These are phyloP conservation scores for Poecilia wingei DNA, from an alignment of 2,797 vertebrate species.

Conservation along the genomic window DNA sequence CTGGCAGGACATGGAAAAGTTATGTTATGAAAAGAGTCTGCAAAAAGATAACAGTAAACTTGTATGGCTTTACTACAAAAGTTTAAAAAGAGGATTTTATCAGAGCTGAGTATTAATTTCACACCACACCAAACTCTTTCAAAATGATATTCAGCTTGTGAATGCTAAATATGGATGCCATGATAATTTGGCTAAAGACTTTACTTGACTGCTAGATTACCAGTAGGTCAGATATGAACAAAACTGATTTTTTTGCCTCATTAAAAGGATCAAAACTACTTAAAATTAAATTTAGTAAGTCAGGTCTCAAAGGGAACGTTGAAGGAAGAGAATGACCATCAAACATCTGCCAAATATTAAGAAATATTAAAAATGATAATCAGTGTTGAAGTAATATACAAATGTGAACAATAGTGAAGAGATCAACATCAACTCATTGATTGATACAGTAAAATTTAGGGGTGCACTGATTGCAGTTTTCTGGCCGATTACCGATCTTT, in stretches of 20 bases:
- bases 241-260: background rate
- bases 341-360: background rate
- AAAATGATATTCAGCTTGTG: background rate
- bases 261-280: background rate
- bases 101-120: background rate
- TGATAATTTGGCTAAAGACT: background rate
- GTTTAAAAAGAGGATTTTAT: background rate
- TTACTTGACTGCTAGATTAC: background rate
- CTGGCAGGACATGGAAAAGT: conserved; percentile 49
- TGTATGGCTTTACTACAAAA: background rate
- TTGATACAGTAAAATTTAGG: background rate
- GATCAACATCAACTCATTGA: background rate
- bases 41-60: background rate
- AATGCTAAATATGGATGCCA: background rate
- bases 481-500: no score
- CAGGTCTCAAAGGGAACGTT: background rate
- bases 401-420: background rate
- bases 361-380: background rate
- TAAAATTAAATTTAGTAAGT: background rate
- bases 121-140: background rate
- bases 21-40: background rate
- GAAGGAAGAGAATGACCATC: background rate
- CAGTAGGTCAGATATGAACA: background rate
- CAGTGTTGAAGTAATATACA: background rate
- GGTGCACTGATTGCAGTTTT: no score